These are phyloP conservation scores for Petrocephalus sullivani DNA, from an alignment of 2,797 vertebrate species.

Conservation along the genomic window DNA sequence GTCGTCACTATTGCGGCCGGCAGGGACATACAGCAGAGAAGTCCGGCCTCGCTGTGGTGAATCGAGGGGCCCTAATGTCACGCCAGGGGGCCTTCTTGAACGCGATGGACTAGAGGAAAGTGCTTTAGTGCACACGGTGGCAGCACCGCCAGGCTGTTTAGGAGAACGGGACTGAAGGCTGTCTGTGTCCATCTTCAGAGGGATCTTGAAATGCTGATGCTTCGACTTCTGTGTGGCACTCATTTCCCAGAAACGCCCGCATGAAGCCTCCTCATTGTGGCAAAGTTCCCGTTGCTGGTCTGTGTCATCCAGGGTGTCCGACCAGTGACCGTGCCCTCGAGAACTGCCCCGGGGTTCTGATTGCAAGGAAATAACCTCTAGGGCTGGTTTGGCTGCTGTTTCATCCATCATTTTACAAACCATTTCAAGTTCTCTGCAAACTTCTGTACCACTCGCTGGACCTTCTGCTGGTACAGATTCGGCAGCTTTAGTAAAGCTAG, in stretches of 20 bases:
- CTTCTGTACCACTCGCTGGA: neutral
- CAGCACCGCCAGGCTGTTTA: neutral
- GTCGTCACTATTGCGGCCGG: neutral
- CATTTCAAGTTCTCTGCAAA: neutral
- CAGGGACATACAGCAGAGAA: neutral
- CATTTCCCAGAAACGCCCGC: neutral
- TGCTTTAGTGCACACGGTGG: neutral
- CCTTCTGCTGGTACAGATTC: neutral
- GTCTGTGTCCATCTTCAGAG: neutral
- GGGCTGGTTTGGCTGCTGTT: neutral
- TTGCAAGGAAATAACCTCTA: too few relatives aligned
- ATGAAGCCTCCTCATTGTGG: too few relatives aligned
- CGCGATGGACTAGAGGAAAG: neutral
- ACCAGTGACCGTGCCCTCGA: neutral
- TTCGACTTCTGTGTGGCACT: neutral
- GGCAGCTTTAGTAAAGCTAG: neutral
- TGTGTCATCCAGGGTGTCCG: neutral
- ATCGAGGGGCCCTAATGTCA: neutral
- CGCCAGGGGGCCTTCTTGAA: neutral
- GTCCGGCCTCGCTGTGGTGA: neutral
- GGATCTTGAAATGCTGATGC: slow-evolving; percentile 1
- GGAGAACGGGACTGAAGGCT: neutral
- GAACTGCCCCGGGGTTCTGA: neutral
- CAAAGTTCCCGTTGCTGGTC: neutral
- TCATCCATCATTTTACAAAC: neutral